Evolutionary conservation across 2,797 vertebrate genomes (phyloP).

Genomic region (Sciurus carolinensis): DNA sequence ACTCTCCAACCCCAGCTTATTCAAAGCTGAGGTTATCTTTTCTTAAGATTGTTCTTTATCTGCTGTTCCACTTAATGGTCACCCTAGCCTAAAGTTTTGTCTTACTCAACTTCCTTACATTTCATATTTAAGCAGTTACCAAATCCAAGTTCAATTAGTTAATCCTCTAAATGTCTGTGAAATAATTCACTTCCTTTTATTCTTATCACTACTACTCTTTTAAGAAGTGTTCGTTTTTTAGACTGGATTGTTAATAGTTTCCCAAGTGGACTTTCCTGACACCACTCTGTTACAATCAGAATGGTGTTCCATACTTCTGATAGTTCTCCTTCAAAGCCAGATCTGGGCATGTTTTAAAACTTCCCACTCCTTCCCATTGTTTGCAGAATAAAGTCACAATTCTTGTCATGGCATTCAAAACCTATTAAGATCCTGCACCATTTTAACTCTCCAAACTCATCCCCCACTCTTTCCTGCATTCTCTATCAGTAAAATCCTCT

Average conservation of each 20-base stretch:
- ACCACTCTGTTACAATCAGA: background rate
- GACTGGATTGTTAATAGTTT: background rate
- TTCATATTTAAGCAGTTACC: slow-evolving; percentile 20
- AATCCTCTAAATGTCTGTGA: background rate
- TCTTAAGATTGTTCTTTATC: background rate
- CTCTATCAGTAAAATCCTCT: background rate
- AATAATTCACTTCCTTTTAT: slow-evolving; percentile 13
- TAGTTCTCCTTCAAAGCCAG: background rate
- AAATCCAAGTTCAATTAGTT: slow-evolving; percentile 11
- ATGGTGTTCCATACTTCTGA: background rate
- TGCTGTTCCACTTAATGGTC: background rate
- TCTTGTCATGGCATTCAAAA: slow-evolving; percentile 28
- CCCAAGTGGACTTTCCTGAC: background rate
- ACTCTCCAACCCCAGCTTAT: background rate
- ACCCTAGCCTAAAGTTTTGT: background rate
- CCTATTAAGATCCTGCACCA: background rate
- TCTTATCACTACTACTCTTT: background rate
- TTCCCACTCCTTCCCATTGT: background rate
- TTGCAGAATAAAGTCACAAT: slow-evolving; percentile 46
- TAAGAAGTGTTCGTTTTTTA: background rate
- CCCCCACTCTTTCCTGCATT: background rate
- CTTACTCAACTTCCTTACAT: background rate
- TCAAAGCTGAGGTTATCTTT: background rate
- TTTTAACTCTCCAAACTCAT: slow-evolving; percentile 27
- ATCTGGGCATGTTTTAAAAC: background rate